These are phyloP conservation scores for rat (Rattus norvegicus) DNA, from an alignment of 2,113 vertebrate genomes.

Conservation along the genomic window DNA sequence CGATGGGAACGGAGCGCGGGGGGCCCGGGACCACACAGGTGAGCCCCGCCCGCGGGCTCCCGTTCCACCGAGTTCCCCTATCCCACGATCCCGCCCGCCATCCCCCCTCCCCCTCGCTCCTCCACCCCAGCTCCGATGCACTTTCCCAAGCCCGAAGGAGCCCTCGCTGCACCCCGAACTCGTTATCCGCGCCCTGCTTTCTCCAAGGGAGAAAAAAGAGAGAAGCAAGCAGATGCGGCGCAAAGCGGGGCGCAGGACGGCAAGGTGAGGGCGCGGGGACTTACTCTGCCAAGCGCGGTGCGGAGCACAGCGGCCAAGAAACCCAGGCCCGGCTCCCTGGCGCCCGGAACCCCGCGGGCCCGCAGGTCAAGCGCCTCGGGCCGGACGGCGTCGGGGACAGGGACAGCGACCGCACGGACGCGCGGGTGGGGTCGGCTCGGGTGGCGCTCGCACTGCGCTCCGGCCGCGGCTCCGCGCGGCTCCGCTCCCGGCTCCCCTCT, in stretches of 20 bases:
- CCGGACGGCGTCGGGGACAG: not conserved
- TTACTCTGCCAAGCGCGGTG: constrained; percentile 74
- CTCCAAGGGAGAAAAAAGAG: not conserved
- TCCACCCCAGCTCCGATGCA: constrained; percentile 49
- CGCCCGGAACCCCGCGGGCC: constrained; percentile 41
- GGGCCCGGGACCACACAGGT: constrained; percentile 77
- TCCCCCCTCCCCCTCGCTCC: not conserved
- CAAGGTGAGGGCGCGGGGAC: constrained; percentile 61
- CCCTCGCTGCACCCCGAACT: constrained; percentile 23
- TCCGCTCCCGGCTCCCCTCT: constrained; percentile 79
- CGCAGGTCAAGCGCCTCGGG: constrained; percentile 59
- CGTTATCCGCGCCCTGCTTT: not conserved
- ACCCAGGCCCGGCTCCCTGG: constrained; percentile 62
- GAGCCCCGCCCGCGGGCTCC: constrained; percentile 47
- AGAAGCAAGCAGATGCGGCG: not conserved
- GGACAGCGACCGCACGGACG: not conserved
- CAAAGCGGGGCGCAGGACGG: not conserved
- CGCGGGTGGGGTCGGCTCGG: constrained; percentile 60
- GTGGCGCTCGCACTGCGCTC: constrained; percentile 67
- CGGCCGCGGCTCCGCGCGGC: constrained; percentile 72
- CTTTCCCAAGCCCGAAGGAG: constrained; percentile 65
- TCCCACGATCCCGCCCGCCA: constrained; percentile 22
- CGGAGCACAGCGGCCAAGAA: constrained; percentile 57
- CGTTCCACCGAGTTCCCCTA: not conserved
- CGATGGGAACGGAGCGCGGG: constrained; percentile 43